Evolutionary conservation across 2,113 vertebrate species (phyloP).

Genomic region (Coptodon rendalli): DNA sequence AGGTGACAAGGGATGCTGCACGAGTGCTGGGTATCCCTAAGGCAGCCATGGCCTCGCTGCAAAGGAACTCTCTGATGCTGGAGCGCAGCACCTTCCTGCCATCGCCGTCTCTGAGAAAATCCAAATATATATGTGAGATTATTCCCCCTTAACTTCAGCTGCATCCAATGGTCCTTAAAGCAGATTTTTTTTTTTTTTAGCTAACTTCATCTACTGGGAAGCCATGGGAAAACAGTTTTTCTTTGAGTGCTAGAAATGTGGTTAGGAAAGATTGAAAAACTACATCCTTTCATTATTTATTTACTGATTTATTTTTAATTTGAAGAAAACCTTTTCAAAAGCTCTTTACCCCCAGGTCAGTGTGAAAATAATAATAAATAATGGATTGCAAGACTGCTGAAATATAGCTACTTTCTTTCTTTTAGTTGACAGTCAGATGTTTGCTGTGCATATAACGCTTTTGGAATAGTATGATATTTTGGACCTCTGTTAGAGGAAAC

Average conservation of each 20-base stretch:
- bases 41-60: conserved; percentile 86
- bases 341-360: neutral
- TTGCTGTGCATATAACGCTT: neutral
- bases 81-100: conserved; percentile 86
- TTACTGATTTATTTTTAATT: neutral
- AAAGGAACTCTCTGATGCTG: conserved; percentile 87
- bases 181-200: neutral
- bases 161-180: neutral
- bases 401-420: neutral
- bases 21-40: conserved; percentile 83
- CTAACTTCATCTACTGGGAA: neutral
- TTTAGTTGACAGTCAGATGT: neutral
- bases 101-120: conserved; percentile 75
- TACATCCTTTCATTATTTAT: neutral
- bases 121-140: neutral
- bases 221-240: neutral
- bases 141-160: neutral
- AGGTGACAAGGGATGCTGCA: conserved; percentile 80
- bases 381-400: neutral
- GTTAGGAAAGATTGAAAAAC: neutral
- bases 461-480: neutral
- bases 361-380: neutral
- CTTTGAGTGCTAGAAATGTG: neutral
- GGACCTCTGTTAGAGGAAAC: neutral
- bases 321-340: neutral